Evolutionary conservation across 2,113 vertebrate species (phyloP).

Genomic region (Heterotilapia buettikoferi): DNA sequence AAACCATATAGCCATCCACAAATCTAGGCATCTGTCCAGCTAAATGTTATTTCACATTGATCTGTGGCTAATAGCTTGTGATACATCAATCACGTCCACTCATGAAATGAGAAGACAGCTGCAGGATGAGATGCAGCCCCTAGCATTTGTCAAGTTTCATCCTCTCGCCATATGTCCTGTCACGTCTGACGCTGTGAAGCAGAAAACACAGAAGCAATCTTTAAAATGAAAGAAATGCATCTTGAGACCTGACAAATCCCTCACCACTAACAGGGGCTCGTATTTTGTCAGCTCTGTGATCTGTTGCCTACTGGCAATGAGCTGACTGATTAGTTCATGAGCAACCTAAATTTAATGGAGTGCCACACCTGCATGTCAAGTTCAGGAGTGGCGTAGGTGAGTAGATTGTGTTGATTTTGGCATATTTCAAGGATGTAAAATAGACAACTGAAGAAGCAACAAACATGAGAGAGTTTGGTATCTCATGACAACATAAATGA

Average conservation of each 20-base stretch:
- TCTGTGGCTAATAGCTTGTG: background rate
- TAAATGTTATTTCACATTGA: background rate
- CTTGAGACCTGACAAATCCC: background rate
- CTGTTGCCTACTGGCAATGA: background rate
- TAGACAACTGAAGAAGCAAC: background rate
- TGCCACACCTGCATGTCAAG: background rate
- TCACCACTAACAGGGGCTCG: background rate
- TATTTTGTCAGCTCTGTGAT: background rate
- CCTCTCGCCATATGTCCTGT: background rate
- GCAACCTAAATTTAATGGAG: background rate
- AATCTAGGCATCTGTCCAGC: background rate
- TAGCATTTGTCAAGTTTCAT: slow-evolving; percentile 11
- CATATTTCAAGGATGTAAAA: background rate
- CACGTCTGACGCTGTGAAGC: background rate
- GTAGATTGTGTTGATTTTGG: background rate
- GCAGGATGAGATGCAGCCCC: background rate
- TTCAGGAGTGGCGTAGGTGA: background rate
- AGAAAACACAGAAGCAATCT: background rate
- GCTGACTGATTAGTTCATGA: background rate
- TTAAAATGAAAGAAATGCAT: background rate
- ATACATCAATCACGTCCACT: background rate
- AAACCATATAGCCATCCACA: background rate
- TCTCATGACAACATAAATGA: background rate
- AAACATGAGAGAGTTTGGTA: background rate
- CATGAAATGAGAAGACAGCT: background rate